Percentiles rank a stretch among this genome's conserved stretches.
Conservation (phyloP, 1,140 invertebrate species). For the Eupeodes corollae region DNA sequence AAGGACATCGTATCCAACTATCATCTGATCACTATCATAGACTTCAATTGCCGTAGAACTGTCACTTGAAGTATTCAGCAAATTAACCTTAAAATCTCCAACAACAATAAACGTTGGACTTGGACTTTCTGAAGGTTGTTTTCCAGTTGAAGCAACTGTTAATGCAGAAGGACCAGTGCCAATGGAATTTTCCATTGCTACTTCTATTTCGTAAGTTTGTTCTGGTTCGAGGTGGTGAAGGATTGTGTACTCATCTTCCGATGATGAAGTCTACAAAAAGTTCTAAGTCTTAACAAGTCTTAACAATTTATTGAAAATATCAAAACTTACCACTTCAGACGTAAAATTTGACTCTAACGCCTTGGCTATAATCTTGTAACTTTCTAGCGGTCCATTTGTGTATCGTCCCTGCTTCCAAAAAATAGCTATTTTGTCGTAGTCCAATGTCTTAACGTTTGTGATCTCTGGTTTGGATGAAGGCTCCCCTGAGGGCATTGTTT, state of each 20-base stretch:
- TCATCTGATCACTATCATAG: too few relatives aligned
- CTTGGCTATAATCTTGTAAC: slow-evolving; percentile 52
- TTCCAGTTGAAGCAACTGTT: slow-evolving; percentile 24
- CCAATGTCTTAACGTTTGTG: slow-evolving; percentile 64
- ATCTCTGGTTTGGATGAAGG: slow-evolving; percentile 61
- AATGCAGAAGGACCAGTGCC: too few relatives aligned
- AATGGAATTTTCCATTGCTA: not conserved
- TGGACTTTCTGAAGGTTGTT: slow-evolving; percentile 29
- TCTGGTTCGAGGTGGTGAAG: not conserved
- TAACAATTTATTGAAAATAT: too few relatives aligned
- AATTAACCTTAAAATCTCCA: too few relatives aligned
- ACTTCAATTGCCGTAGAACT: too few relatives aligned
- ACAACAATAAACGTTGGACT: slow-evolving; percentile 6
- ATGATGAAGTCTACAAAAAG: not conserved
- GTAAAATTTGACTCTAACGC: slow-evolving; percentile 25
- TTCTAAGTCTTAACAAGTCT: not conserved
- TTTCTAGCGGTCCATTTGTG: slow-evolving; percentile 70
- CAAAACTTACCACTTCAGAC: slow-evolving; percentile 15
- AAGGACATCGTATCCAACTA: too few relatives aligned
- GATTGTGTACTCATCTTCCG: not conserved
- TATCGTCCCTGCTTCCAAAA: slow-evolving; percentile 79
- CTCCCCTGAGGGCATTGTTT: slow-evolving; percentile 58
- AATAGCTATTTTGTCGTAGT: slow-evolving; percentile 70
- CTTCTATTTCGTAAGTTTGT: not conserved
- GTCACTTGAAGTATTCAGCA: too few relatives aligned